phyloP scores from a whole-genome alignment of 2,797 vertebrate species.

The Poecilia velifera region DNA sequence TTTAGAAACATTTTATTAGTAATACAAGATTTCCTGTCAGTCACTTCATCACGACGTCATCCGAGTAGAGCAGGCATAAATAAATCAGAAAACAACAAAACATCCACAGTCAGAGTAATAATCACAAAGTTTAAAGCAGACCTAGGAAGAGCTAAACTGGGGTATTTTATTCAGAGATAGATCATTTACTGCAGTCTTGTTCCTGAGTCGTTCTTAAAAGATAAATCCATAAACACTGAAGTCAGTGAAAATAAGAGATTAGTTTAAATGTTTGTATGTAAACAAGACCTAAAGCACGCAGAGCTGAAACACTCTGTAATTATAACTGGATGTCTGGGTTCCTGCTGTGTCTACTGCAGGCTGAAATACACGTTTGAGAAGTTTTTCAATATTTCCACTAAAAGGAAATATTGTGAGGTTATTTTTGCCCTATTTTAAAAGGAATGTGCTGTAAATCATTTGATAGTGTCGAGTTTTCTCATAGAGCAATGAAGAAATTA shows the following conservation, averaged over 20 bases:
- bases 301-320: constrained; percentile 20
- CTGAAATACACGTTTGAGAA: constrained; percentile 7
- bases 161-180: constrained; percentile 22
- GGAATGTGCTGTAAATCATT: neutral
- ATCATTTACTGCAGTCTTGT: constrained; percentile 17
- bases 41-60: neutral
- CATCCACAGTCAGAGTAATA: neutral
- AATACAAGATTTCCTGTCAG: neutral
- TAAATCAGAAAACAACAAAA: neutral
- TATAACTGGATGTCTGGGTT: constrained; percentile 9
- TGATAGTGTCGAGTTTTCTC: neutral
- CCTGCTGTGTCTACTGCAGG: constrained; percentile 12
- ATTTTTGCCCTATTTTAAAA: neutral
- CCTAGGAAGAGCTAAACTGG: neutral
- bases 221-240: constrained; percentile 45
- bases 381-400: neutral
- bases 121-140: neutral
- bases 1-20: neutral
- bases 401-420: neutral
- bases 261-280: constrained; percentile 13
- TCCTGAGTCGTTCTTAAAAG: constrained; percentile 35
- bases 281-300: constrained; percentile 5
- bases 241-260: constrained; percentile 27
- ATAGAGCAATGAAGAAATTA: neutral
- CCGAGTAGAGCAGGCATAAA: neutral